Percentiles rank a stretch among this genome's conserved stretches.
Evolutionary conservation across 2,888 invertebrate genomes (phyloP).

Genomic region (Macrophya alboannulata): DNA sequence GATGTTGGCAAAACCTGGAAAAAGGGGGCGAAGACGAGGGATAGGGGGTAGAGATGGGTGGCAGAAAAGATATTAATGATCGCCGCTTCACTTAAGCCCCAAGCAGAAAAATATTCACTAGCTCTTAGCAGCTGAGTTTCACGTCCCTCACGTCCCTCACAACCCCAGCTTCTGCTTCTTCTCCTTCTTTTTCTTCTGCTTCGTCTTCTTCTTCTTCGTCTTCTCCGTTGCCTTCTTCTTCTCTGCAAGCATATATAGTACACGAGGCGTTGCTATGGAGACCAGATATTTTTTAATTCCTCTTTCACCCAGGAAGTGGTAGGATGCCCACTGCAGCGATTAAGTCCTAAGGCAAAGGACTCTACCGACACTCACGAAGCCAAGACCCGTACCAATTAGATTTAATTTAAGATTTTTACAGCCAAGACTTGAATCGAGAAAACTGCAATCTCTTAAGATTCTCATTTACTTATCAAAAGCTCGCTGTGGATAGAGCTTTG

Average conservation of each 20-base stretch:
- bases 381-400: not conserved
- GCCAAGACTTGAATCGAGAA: not conserved
- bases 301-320: not conserved
- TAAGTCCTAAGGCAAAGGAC: slow-evolving; percentile 14
- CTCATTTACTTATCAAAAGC: not conserved
- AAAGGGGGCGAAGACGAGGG: slow-evolving; percentile 29
- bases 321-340: slow-evolving; percentile 23
- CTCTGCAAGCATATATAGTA: not conserved
- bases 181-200: not conserved
- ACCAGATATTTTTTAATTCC: slow-evolving; percentile 54
- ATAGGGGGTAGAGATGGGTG: slow-evolving; percentile 44
- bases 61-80: slow-evolving; percentile 54
- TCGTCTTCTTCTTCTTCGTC: not conserved
- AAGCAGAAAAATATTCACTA: slow-evolving; percentile 33
- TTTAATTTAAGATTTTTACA: not conserved
- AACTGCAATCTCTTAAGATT: not conserved
- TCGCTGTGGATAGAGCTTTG: not conserved
- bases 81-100: slow-evolving; percentile 43
- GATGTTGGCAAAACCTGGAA: slow-evolving; percentile 44
- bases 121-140: slow-evolving; percentile 48
- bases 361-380: not conserved
- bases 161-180: not conserved
- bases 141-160: slow-evolving; percentile 61
- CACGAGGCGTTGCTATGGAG: slow-evolving; percentile 34
- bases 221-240: not conserved